Base-by-base conservation (phyloP, 2,888 invertebrate genomes). In the Heteromyza rotundicornis region DNA sequence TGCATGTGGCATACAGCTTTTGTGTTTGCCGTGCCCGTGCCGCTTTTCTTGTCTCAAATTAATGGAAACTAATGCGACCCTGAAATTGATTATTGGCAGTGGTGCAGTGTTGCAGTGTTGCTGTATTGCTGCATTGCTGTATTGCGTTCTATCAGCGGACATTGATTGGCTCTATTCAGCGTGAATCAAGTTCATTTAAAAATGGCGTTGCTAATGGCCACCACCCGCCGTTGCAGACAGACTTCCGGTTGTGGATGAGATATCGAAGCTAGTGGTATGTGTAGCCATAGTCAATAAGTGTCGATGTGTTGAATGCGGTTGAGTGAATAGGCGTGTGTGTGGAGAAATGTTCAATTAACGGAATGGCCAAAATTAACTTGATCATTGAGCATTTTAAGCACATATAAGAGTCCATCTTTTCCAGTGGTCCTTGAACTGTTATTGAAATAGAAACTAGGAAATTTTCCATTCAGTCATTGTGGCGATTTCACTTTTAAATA, bases 61-160 rank as follows among this genome's bases (percentile, higher is more conserved):
- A 74, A 76, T 76, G 73, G 75, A 74, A 76, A 76, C 73, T 76
- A 76, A 76, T 73, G 73, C 73, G 76, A 76, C 76, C 75, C 73
- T 76, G 73, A 76, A 73, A 73, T 73, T 76, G 76, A 76, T 73
- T 76, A 73, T 73, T 73, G n/a, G 73, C 74, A 40, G 40, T n/a
- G 40, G 10, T 3, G 16, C n/a, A 5, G 7, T 32, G 32, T 32
- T 32, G 7, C 14, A 40, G 16, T n/a, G 16, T 40, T n/a, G 10
- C 40, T n/a, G n/a, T n/a, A n/a, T n/a, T n/a, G n/a, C n/a, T n/a
- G n/a, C n/a, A n/a, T n/a, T n/a, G n/a, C n/a, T n/a, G n/a, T n/a
- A n/a, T 19, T 20, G 47, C 17, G 14, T 20, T 19, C 19, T 20
- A 47, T 17, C 7, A 20, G 47, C 17, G 47, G 2, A 5, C 47